Evolutionary conservation across 1,140 invertebrate genomes (phyloP).

Genomic region (Drosophila sp.): DNA sequence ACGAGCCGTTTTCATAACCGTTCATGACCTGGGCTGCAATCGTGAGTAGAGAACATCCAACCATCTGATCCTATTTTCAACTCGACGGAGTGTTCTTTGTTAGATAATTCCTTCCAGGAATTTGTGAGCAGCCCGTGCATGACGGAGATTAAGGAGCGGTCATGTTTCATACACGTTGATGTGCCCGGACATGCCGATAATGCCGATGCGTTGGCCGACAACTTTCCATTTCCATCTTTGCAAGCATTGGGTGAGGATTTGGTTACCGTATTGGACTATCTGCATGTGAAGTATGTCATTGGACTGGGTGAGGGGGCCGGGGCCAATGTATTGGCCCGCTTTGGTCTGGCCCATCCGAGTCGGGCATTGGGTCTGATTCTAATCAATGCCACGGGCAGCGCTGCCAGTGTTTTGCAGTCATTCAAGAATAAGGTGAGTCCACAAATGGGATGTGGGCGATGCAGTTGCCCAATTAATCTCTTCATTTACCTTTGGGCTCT

Average conservation of each 20-base stretch:
- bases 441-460: neutral
- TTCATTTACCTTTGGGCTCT: slow-evolving; percentile 28
- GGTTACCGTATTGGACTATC: slow-evolving; percentile 91
- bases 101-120: slow-evolving; percentile 90
- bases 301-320: slow-evolving; percentile 95
- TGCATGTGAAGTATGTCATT: slow-evolving; percentile 91
- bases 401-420: slow-evolving; percentile 93
- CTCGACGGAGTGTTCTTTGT: neutral
- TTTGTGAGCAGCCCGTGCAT: slow-evolving; percentile 92
- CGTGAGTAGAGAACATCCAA: slow-evolving; percentile 86
- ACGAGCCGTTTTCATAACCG: slow-evolving; percentile 92
- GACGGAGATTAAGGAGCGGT: slow-evolving; percentile 92
- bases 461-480: slow-evolving; percentile 23
- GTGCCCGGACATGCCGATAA: slow-evolving; percentile 94
- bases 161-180: slow-evolving; percentile 94
- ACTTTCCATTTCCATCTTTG: slow-evolving; percentile 91
- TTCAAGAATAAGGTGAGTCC: slow-evolving; percentile 90
- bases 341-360: slow-evolving; percentile 90
- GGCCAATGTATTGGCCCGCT: slow-evolving; percentile 93
- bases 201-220: slow-evolving; percentile 87
- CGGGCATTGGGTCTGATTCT: slow-evolving; percentile 91
- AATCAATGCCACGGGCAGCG: slow-evolving; percentile 94
- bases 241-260: slow-evolving; percentile 93
- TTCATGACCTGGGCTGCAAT: slow-evolving; percentile 95
- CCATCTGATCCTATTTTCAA: neutral